Base-by-base conservation (phyloP, 2,888 invertebrate species). In the Stenotaenia linearis region DNA sequence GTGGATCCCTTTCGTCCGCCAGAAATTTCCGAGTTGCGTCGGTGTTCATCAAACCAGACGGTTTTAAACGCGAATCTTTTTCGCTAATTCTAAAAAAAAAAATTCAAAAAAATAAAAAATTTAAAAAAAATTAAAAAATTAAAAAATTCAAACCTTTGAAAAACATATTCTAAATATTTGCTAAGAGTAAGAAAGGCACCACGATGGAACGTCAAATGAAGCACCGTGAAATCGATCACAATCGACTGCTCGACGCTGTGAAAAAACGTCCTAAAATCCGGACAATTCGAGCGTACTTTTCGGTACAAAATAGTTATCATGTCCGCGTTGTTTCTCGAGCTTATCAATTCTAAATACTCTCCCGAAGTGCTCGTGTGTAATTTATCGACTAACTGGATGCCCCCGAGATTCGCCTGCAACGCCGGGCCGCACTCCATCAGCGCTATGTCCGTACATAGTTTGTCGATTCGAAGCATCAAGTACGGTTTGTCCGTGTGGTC, bases 251-350 rank as follows among this genome's bases (percentile, higher is more conserved):
- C 93, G 61, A 93, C 92, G 84, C 90, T 92, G 85, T 92, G 92
- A 85, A 94, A 95, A 84, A 92, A 91, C 0, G 90, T 89, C 84
- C 91, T 91, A 86, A 94, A 94, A 85, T 95, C 94, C 0, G 94
- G 93, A 85, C 94, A 94, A 83, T 91, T 90, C 0, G 93, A 92
- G 75, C 90, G 90, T 85, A 92, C 93, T 89, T 93, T 93, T 85
- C 94, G 89, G 85, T 93, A 94, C 5, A 93, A 88, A 80, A 93
- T 85, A 78, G 92, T 91, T 76, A 92, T 88, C 77, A 93, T 89
- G 83, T 93, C 92, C 23, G 83, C 82, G 32, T 84, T 84, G 82
- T 77, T 85, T n/a, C 69, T 30, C 30, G 79, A 79, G 21, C 79
- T 77, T 23, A 76, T 76, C 75, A 94, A 87, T 85, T 93, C 93